phyloP scores from a whole-genome alignment of 2,113 vertebrate species.

The Sprattus sprattus region DNA sequence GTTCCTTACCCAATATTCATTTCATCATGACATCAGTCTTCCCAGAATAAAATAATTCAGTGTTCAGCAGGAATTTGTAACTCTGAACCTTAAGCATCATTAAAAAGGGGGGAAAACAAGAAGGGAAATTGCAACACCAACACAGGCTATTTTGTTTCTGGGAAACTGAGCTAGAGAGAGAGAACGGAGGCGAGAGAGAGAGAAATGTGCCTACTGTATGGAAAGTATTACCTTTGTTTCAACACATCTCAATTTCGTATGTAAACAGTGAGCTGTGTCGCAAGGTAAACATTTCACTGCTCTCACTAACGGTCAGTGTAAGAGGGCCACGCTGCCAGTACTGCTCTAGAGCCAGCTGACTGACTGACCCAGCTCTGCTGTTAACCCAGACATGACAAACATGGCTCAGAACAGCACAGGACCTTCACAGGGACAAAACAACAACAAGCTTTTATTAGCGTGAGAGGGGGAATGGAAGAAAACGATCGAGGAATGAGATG shows the following conservation, averaged over 20 bases:
- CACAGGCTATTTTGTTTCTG: background rate
- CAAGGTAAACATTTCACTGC: constrained; percentile 55
- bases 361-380: background rate
- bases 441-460: background rate
- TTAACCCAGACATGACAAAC: background rate
- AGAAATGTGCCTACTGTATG: constrained; percentile 15
- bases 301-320: constrained; percentile 39
- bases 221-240: constrained; percentile 42
- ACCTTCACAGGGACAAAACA: background rate
- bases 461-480: no score
- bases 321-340: constrained; percentile 8
- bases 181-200: constrained; percentile 17
- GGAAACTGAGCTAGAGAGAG: constrained; percentile 22
- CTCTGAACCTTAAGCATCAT: background rate
- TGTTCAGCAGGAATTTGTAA: background rate
- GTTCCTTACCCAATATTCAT: background rate
- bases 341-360: background rate
- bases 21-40: background rate
- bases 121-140: background rate
- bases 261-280: constrained; percentile 49
- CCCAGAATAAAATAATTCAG: background rate
- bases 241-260: constrained; percentile 38
- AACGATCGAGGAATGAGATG: background rate
- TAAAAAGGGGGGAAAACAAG: background rate
- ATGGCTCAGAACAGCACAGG: background rate